These are phyloP conservation scores for Drosophila rellima DNA, from an alignment of 2,888 invertebrate species.

Conservation along the genomic window DNA sequence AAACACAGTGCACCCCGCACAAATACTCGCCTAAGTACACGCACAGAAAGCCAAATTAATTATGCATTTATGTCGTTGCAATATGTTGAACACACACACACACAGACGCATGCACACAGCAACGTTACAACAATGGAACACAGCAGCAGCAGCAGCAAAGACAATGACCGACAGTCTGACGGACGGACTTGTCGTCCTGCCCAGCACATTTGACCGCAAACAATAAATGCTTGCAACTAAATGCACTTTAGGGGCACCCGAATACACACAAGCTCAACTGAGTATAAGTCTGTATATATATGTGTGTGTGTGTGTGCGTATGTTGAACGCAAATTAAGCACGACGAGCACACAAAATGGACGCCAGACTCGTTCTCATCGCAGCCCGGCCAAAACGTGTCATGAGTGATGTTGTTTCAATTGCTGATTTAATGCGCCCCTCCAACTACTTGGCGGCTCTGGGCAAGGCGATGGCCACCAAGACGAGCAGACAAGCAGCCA, in stretches of 20 bases:
- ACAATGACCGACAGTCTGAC: conserved; percentile 60
- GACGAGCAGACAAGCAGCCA: background rate
- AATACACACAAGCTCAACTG: conserved; percentile 10
- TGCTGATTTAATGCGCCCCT: conserved; percentile 80
- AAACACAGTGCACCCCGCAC: conserved; percentile 18
- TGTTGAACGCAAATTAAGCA: conserved; percentile 77
- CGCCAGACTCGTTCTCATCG: conserved; percentile 35
- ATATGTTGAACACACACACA: conserved; percentile 68
- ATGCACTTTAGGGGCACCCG: conserved; percentile 77
- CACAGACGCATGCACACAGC: conserved; percentile 42
- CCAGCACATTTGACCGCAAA: conserved; percentile 77
- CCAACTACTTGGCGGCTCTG: conserved; percentile 51
- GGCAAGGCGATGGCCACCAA: conserved; percentile 29
- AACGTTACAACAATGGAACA: conserved; percentile 62
- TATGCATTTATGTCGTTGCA: conserved; percentile 82
- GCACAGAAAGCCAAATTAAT: conserved; percentile 80
- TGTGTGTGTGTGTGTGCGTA: conserved; percentile 41
- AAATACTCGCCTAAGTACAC: conserved; percentile 38
- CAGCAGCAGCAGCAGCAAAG: conserved; percentile 42
- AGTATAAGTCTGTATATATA: conserved; percentile 12
- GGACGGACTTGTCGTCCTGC: conserved; percentile 42
- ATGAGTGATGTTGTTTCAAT: conserved; percentile 83
- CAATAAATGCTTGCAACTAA: conserved; percentile 82
- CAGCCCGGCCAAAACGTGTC: conserved; percentile 75
- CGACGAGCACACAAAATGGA: conserved; percentile 73